A percentile compares a stretch with the other conserved stretches of the same genome.
Evolutionary conservation across 1,140 invertebrate species (phyloP).

Genomic region (Laupala kohalensis): DNA sequence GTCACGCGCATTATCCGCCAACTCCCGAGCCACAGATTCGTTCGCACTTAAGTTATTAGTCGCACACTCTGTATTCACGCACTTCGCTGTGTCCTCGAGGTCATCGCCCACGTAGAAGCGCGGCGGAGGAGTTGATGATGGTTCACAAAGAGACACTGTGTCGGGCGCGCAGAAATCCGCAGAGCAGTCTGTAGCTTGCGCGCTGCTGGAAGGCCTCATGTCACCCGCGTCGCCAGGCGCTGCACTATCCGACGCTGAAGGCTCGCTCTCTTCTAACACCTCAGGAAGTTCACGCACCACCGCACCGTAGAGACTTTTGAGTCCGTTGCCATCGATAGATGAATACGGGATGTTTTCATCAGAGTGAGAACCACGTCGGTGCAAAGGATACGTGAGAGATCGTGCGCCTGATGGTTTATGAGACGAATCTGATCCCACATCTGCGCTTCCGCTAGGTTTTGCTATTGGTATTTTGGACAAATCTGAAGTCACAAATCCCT

Average conservation of each 20-base stretch:
- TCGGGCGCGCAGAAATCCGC: too few species aligned
- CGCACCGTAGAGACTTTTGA: conserved; percentile 27
- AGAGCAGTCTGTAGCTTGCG: neutral
- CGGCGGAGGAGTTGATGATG: too few species aligned
- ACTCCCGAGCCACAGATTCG: too few species aligned
- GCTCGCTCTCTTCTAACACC: conserved; percentile 37
- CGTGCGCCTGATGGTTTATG: conserved; percentile 5
- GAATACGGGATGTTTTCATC: conserved; percentile 13
- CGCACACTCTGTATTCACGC: too few species aligned
- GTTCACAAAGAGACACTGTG: too few species aligned
- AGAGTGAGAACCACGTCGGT: conserved; percentile 6
- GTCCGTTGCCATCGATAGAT: conserved; percentile 28
- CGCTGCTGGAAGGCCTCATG: conserved; percentile 21
- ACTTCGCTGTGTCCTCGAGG: too few species aligned
- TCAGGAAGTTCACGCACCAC: conserved; percentile 30
- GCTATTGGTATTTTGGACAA: conserved; percentile 4
- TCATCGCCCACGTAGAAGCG: too few species aligned
- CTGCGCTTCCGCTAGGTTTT: neutral
- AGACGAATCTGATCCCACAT: neutral
- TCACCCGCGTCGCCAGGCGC: conserved; percentile 26
- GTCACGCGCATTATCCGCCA: too few species aligned
- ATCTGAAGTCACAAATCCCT: conserved; percentile 28
- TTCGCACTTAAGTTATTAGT: too few species aligned
- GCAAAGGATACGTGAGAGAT: conserved; percentile 14
- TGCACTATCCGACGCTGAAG: conserved; percentile 26